Evolutionary conservation across 2,113 vertebrate species (phyloP).

Genomic region (Naja naja): DNA sequence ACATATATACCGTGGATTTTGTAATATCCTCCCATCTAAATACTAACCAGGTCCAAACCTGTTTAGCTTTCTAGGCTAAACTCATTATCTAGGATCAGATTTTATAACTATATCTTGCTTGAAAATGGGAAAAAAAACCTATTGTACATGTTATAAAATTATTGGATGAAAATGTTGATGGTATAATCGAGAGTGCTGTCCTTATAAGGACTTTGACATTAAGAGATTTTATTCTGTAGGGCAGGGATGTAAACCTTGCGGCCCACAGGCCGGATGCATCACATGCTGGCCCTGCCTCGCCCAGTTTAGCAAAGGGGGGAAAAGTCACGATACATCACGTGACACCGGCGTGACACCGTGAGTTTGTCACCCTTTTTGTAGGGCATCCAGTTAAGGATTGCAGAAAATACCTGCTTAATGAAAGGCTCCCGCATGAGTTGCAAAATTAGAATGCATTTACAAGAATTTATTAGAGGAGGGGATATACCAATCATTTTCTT

Average conservation of each 20-base stretch:
- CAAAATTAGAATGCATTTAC: constrained; percentile 52
- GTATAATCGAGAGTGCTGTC: background rate
- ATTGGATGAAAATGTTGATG: background rate
- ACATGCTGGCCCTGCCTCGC: no score
- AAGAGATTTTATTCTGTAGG: constrained; percentile 34
- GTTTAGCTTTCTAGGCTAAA: background rate
- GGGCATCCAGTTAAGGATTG: constrained; percentile 21
- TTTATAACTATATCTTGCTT: background rate
- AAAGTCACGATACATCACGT: no score
- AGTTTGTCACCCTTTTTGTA: no score
- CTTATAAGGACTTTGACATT: constrained; percentile 37
- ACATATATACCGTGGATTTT: background rate
- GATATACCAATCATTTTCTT: constrained; percentile 30
- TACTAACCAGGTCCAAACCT: background rate
- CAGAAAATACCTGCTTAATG: constrained; percentile 37
- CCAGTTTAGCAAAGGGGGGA: no score
- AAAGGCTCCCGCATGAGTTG: constrained; percentile 27
- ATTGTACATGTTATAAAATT: background rate
- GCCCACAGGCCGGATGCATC: no score
- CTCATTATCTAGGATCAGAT: background rate
- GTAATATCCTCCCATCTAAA: background rate
- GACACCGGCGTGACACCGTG: no score
- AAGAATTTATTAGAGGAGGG: constrained; percentile 34
- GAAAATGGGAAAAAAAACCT: background rate
- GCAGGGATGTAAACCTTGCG: background rate